These are phyloP conservation scores for Scaptomyza cyrtandrae DNA, from an alignment of 2,888 invertebrate species.

Conservation along the genomic window DNA sequence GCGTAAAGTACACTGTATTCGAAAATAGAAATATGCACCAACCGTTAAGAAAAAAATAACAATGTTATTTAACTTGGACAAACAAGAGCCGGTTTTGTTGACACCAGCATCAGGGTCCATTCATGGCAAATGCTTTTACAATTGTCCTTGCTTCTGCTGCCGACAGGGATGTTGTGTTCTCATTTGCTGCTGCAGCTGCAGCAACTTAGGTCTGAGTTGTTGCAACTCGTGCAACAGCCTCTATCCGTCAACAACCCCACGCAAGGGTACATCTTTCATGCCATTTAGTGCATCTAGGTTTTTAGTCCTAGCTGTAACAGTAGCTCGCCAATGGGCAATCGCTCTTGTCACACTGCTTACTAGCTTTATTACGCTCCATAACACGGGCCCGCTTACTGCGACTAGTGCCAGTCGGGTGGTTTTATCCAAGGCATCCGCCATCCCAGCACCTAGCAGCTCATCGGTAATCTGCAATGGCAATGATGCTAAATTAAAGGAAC, in stretches of 20 bases:
- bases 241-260: constrained; percentile 9
- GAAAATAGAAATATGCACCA: constrained; percentile 4
- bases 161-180: constrained; percentile 70
- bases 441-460: constrained; percentile 13
- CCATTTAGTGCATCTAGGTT: constrained; percentile 30
- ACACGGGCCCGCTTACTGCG: constrained; percentile 12
- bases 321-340: constrained; percentile 46
- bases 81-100: constrained; percentile 20
- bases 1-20: background rate
- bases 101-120: background rate
- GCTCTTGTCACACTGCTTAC: constrained; percentile 42
- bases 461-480: background rate
- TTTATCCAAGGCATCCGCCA: constrained; percentile 14
- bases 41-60: constrained; percentile 14
- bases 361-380: constrained; percentile 35
- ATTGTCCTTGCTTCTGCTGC: constrained; percentile 65
- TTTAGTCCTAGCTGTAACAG: constrained; percentile 27
- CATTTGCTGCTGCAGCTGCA: constrained; percentile 52
- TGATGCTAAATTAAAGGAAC: constrained; percentile 42
- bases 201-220: constrained; percentile 17
- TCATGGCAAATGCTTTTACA: constrained; percentile 55
- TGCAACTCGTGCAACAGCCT: constrained; percentile 16
- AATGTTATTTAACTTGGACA: constrained; percentile 49
- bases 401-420: constrained; percentile 9
- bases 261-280: constrained; percentile 16